Evolutionary conservation across 2,888 invertebrate species (phyloP).

Genomic region (Agrotis exclamationis): DNA sequence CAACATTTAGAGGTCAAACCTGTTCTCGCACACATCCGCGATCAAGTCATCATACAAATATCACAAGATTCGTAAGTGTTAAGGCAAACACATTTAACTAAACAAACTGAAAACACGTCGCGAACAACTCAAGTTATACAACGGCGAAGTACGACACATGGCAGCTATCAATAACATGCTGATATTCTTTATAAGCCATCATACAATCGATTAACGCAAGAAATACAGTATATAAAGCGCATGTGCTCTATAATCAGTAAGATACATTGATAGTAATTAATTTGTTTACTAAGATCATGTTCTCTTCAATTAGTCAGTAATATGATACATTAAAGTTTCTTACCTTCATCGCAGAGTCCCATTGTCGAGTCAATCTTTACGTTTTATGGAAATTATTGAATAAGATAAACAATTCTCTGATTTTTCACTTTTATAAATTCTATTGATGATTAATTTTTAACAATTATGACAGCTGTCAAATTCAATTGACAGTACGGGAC

Average conservation of each 20-base stretch:
- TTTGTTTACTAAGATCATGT: constrained; percentile 80
- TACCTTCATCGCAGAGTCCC: constrained; percentile 89
- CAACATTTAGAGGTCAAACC: constrained; percentile 82
- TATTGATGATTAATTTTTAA: constrained; percentile 50
- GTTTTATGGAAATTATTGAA: constrained; percentile 23
- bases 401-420: constrained; percentile 15
- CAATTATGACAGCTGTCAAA: constrained; percentile 68
- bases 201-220: constrained; percentile 27
- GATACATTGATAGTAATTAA: constrained; percentile 75
- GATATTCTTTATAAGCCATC: constrained; percentile 14
- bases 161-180: constrained; percentile 2
- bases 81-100: constrained; percentile 71
- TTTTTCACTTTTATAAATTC: constrained; percentile 33
- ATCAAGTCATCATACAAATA: constrained; percentile 71
- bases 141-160: constrained; percentile 50
- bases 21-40: constrained; percentile 80
- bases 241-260: constrained; percentile 50
- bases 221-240: constrained; percentile 32
- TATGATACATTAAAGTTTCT: constrained; percentile 65
- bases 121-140: constrained; percentile 22
- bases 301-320: constrained; percentile 38
- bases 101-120: constrained; percentile 62
- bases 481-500: constrained; percentile 51
- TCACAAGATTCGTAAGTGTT: constrained; percentile 75
- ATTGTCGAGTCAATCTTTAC: constrained; percentile 69